phyloP scores from a whole-genome alignment of 2,797 vertebrate species.

The Microhierax caerulescens region DNA sequence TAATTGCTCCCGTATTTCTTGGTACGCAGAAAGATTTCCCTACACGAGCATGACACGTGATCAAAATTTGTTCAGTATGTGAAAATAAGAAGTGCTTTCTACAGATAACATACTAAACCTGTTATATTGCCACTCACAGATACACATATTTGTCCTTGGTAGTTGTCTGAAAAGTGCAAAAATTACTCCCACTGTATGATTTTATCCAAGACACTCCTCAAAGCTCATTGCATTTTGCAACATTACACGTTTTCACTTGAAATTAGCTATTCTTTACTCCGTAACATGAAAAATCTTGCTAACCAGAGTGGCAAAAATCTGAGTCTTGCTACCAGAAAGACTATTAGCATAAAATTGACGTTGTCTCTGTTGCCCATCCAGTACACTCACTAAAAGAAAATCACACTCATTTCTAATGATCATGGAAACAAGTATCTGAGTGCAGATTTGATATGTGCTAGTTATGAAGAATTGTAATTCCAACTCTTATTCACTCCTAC shows the following conservation, averaged over 20 bases:
- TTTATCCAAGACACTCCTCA: background rate
- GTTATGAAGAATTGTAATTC: background rate
- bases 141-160: background rate
- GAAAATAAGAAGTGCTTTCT: background rate
- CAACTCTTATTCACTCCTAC: background rate
- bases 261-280: background rate
- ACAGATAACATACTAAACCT: background rate
- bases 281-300: background rate
- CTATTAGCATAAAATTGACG: background rate
- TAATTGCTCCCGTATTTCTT: background rate
- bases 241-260: background rate
- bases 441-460: background rate
- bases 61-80: background rate
- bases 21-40: background rate
- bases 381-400: background rate
- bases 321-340: background rate
- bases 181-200: background rate
- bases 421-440: background rate
- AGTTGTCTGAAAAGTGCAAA: background rate
- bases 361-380: background rate
- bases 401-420: background rate
- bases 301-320: too few relatives aligned
- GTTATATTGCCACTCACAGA: background rate
- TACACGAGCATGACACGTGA: background rate
- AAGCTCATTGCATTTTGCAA: background rate